A percentile compares a stretch with the other conserved stretches of the same genome.
These are phyloP conservation scores for Mesorhabditis belari DNA, from an alignment of 2,888 invertebrate genomes.

Conservation along the genomic window DNA sequence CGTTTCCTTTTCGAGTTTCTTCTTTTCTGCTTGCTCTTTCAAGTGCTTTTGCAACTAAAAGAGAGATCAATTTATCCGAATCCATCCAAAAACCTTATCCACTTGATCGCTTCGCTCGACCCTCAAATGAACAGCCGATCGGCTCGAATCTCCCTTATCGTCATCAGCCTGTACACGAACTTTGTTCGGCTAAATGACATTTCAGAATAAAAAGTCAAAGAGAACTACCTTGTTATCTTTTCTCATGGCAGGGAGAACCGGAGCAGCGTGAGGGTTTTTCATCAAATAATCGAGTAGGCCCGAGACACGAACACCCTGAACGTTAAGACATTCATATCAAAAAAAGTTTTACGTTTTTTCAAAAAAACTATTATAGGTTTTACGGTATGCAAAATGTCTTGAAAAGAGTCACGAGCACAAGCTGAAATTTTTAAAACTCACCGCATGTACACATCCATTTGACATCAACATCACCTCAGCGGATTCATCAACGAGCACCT, in stretches of 20 bases:
- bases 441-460: not conserved
- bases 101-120: too few relatives aligned
- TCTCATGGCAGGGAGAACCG: not conserved
- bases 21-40: not conserved
- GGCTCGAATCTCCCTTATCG: too few relatives aligned
- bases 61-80: not conserved
- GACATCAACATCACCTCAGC: not conserved
- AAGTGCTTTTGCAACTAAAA: not conserved
- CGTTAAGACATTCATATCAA: too few relatives aligned
- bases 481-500: not conserved
- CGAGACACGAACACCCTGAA: not conserved
- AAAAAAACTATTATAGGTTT: too few relatives aligned
- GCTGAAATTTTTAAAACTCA: too few relatives aligned
- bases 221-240: not conserved
- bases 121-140: too few relatives aligned
- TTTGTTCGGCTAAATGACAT: too few relatives aligned
- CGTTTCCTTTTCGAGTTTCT: not conserved
- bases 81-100: too few relatives aligned
- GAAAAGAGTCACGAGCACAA: too few relatives aligned
- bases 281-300: not conserved
- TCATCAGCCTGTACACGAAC: too few relatives aligned
- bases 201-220: not conserved
- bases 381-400: too few relatives aligned
- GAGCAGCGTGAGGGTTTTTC: not conserved
- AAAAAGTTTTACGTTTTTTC: too few relatives aligned